Evolutionary conservation across 2,888 invertebrate genomes (phyloP).

Genomic region (Cantharis lateralis): DNA sequence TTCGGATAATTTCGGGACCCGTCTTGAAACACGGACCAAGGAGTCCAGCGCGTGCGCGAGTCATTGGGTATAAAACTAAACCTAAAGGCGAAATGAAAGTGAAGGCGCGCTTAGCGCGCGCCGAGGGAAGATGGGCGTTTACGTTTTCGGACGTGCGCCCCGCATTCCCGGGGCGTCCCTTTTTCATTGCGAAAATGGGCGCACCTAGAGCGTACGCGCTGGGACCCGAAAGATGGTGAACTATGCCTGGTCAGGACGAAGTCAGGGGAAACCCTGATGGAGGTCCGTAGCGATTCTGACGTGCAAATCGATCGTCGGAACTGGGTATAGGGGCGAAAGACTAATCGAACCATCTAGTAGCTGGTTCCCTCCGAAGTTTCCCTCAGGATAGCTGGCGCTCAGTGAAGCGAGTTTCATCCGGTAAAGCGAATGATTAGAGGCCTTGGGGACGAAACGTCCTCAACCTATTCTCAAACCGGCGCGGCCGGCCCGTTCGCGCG

Average conservation of each 20-base stretch:
- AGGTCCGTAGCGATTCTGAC: conserved; percentile 76
- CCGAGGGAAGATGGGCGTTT: conserved; percentile 58
- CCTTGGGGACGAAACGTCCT: conserved; percentile 49
- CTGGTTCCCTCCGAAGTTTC: conserved; percentile 79
- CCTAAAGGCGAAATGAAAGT: conserved; percentile 72
- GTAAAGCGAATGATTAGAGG: conserved; percentile 80
- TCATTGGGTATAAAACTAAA: conserved; percentile 63
- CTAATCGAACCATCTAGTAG: conserved; percentile 79
- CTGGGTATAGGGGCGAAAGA: conserved; percentile 74
- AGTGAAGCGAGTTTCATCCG: conserved; percentile 61
- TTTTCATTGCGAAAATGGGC: too few species aligned
- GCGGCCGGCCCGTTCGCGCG: too few species aligned
- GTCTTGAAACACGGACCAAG: conserved; percentile 64
- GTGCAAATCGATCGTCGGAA: conserved; percentile 77
- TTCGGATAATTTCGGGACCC: too few species aligned
- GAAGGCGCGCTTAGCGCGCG: conserved; percentile 54
- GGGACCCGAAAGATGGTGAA: too few species aligned
- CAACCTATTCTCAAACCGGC: conserved; percentile 78
- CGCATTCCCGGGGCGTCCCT: too few species aligned
- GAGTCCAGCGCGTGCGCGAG: conserved; percentile 68
- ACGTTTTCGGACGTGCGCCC: too few species aligned
- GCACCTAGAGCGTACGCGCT: too few species aligned
- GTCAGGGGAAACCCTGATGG: too few species aligned
- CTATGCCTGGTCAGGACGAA: conserved; percentile 58
- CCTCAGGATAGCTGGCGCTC: conserved; percentile 72